phyloP scores from a whole-genome alignment of 53 echinoderm and acorn worm genomes.

The Echinarachnius parma region DNA sequence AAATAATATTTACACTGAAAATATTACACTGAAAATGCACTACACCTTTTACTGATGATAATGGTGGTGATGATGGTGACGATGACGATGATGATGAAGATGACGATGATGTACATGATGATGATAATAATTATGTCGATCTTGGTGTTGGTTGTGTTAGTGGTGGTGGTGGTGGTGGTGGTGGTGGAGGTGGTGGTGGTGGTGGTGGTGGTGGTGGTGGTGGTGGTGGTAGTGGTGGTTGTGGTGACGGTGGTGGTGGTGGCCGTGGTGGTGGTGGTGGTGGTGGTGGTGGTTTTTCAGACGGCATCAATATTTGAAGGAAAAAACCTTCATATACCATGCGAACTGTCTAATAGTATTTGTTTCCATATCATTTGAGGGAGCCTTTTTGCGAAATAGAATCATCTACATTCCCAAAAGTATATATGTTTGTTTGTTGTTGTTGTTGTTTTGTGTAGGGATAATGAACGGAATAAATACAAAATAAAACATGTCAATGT shows the following conservation, averaged over 20 bases:
- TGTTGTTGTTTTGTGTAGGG: no score
- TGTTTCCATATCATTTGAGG: no score
- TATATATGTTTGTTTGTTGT: no score
- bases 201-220: background rate
- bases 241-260: background rate
- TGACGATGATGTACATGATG: background rate
- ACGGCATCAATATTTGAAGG: background rate
- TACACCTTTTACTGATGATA: no score
- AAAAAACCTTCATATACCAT: background rate
- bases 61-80: background rate
- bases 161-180: background rate
- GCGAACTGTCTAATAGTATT: no score
- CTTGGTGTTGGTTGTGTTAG: background rate
- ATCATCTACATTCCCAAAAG: no score
- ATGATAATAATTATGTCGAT: no score
- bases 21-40: no score
- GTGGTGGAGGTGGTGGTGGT: background rate
- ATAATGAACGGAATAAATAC: no score
- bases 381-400: no score
- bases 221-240: background rate
- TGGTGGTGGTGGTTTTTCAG: background rate
- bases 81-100: background rate
- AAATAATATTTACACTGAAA: no score
- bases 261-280: background rate
- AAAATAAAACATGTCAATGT: no score